Base-by-base conservation (phyloP, 1,140 invertebrate genomes). In the Panulirus ornatus region DNA sequence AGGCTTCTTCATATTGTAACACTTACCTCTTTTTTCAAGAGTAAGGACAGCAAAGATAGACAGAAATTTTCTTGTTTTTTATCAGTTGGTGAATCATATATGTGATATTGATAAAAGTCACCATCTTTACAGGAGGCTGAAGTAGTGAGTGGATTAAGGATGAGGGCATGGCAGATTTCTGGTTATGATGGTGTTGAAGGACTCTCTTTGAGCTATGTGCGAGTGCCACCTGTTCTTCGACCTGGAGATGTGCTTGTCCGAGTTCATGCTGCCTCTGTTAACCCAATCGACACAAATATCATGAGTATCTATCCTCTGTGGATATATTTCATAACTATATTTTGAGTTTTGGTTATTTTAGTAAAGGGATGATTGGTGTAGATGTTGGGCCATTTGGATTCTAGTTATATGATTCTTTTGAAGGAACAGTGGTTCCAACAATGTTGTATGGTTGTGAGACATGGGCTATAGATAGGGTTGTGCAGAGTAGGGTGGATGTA, bases 281-380 rank as follows among this genome's bases (percentile, higher is more conserved):
- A 99, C 95, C 97, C 98, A 0, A 96, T 99, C 90, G 98, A 99
- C 94, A 94, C 97, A 16, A 95, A 95, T 73, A 98, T 99, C 97
- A 95, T 96, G 84, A 95, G 97, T 96, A 95, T 93, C 92, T 91
- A 51, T 22, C 36, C 16, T 22, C 9, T 83, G 44, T 8, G 27
- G 44, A n/a, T 51, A 79, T 27, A 47, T 27, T 22, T 78, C 19
- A 44, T 22, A 36, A 42, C 19, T 40, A 22, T 44, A 34, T 40
- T 22, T 47, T 30, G n/a, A 54, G 9, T 54, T 54, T 54, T 22
- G n/a, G n/a, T n/a, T n/a, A n/a, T n/a, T n/a, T n/a, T n/a, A n/a
- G n/a, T n/a, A n/a, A n/a, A n/a, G n/a, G 19, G 70, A 1, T 0
- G n/a, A 36, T 19, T 73, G 3, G 3, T n/a, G n/a, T n/a, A n/a